phyloP scores from a whole-genome alignment of 2,888 invertebrate genomes.

The Baronia brevicornis region DNA sequence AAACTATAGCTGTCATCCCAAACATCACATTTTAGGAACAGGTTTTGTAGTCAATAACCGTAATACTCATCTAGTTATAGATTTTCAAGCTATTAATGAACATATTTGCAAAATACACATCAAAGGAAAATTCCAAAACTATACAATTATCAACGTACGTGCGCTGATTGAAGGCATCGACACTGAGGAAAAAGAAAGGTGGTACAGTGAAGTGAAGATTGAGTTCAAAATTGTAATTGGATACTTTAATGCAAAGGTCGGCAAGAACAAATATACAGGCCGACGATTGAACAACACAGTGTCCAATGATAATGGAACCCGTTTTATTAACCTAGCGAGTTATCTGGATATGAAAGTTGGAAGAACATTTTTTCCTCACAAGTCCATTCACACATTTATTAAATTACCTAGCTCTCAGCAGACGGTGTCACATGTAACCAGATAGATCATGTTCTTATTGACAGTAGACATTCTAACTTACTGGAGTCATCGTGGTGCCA shows the following conservation, averaged over 20 bases:
- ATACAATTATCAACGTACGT: slow-evolving; percentile 3
- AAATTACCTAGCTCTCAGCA: background rate
- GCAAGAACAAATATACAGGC: background rate
- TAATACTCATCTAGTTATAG: no score
- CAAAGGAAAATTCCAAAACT: background rate
- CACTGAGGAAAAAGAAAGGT: background rate
- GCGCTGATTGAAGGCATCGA: slow-evolving; percentile 1
- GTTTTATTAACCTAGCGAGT: background rate
- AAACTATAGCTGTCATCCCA: no score
- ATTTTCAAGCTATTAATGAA: background rate
- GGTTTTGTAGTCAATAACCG: no score
- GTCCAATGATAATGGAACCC: slow-evolving; percentile 1
- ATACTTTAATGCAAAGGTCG: background rate
- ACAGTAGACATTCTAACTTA: background rate
- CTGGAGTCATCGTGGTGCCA: slow-evolving; percentile 2
- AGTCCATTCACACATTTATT: background rate
- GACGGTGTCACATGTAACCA: no score
- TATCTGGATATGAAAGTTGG: background rate
- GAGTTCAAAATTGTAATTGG: slow-evolving; percentile 1
- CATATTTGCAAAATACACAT: background rate
- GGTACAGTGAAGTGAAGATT: background rate
- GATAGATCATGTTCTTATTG: background rate
- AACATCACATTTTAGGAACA: no score
- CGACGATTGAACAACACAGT: background rate
- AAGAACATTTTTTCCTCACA: slow-evolving; percentile 3